Percentiles rank a stretch among this genome's conserved stretches.
phyloP scores from a whole-genome alignment of 2,888 invertebrate species.

The Theretra japonica region DNA sequence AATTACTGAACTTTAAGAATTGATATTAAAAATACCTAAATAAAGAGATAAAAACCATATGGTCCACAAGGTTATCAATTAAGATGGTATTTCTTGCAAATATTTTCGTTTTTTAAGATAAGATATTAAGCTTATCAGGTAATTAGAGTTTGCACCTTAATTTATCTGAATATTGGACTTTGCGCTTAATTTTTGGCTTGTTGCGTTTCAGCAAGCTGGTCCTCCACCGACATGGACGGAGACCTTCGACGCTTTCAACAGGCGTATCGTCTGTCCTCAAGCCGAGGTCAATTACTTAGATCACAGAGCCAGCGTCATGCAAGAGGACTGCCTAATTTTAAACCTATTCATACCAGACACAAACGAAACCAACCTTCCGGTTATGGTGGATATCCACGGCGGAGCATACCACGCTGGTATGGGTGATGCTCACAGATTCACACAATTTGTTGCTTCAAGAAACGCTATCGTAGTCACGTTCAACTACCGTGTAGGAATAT shows the following conservation, averaged over 20 bases:
- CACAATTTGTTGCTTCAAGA: constrained; percentile 46
- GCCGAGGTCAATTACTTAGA: background rate
- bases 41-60: too few species aligned
- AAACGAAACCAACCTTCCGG: constrained; percentile 48
- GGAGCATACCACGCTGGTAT: constrained; percentile 57
- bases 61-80: too few species aligned
- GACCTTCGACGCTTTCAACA: constrained; percentile 27
- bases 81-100: too few species aligned
- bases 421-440: constrained; percentile 43
- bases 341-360: constrained; percentile 51
- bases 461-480: constrained; percentile 51
- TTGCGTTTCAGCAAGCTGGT: too few species aligned
- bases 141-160: too few species aligned
- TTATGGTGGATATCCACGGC: constrained; percentile 64
- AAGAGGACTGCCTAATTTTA: constrained; percentile 52
- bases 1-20: too few species aligned
- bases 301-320: constrained; percentile 27
- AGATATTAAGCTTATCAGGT: too few species aligned
- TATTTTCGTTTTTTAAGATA: too few species aligned
- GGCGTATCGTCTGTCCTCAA: constrained; percentile 25
- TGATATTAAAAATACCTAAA: too few species aligned
- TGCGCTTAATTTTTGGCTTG: too few species aligned
- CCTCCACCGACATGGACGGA: constrained; percentile 27
- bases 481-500: constrained; percentile 51
- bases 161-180: too few species aligned